Percentiles rank a stretch among this genome's conserved stretches.
phyloP scores from a whole-genome alignment of 2,113 vertebrate genomes.

The Myrmecophaga tridactyla region DNA sequence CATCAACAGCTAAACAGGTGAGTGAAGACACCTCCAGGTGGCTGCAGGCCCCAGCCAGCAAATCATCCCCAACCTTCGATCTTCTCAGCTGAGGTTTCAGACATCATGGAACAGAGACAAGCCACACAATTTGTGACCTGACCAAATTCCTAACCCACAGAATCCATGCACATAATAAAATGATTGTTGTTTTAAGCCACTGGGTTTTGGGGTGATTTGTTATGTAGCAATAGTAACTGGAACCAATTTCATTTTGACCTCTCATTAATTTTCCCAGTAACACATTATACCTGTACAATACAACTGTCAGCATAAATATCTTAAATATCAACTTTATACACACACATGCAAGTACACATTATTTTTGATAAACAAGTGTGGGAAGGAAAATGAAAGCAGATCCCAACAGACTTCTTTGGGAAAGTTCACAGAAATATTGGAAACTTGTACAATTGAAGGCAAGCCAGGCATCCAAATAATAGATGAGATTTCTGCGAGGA shows the following conservation, averaged over 20 bases:
- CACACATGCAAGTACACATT: background rate
- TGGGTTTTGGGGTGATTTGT: background rate
- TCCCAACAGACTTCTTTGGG: background rate
- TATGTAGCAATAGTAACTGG: background rate
- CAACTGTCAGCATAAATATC: background rate
- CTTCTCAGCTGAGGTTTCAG: background rate
- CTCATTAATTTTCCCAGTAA: background rate
- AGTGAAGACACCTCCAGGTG: too few species aligned
- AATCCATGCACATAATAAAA: background rate
- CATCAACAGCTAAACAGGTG: background rate
- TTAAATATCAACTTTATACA: background rate
- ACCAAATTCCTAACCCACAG: background rate
- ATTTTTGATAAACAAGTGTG: background rate
- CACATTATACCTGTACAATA: background rate
- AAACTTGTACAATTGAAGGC: background rate
- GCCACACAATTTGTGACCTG: rapidly evolving
- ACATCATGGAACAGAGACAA: background rate
- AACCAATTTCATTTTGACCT: background rate
- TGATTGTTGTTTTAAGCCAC: background rate
- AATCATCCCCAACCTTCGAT: background rate
- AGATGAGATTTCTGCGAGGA: slow-evolving; percentile 30
- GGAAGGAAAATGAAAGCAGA: background rate
- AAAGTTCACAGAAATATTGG: slow-evolving; percentile 42
- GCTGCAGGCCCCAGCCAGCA: too few species aligned
- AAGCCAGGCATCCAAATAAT: background rate